A percentile compares a stretch with the other conserved stretches of the same genome.
phyloP scores from a whole-genome alignment of 1,140 invertebrate species.

The Maniola jurtina region DNA sequence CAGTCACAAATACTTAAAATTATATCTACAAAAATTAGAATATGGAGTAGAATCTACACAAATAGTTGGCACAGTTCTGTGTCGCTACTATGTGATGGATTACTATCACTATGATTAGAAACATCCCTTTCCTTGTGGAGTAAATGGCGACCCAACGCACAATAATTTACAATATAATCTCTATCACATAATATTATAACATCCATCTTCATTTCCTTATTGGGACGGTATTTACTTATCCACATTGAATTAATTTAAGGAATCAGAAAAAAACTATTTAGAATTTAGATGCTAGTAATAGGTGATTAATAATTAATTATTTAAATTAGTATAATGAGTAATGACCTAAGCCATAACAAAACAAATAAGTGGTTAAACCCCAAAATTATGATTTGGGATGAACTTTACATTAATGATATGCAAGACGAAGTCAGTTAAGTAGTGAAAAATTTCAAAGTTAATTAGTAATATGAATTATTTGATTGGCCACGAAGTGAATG shows the following conservation, averaged over 20 bases:
- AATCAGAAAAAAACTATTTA: background rate
- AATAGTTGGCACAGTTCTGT: conserved; percentile 42
- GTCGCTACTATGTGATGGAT: conserved; percentile 31
- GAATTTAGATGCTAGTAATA: too few species aligned
- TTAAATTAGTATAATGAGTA: too few species aligned
- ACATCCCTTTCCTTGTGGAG: conserved; percentile 24
- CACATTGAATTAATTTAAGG: conserved; percentile 21
- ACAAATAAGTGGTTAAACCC: background rate
- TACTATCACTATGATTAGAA: conserved; percentile 17
- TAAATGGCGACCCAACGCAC: conserved; percentile 26
- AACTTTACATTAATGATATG: conserved; percentile 15
- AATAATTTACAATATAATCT: conserved; percentile 20
- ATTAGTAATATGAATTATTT: too few species aligned
- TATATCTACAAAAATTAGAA: conserved; percentile 43
- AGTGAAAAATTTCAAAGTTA: too few species aligned
- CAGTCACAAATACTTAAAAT: conserved; percentile 40
- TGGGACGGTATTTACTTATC: conserved; percentile 31
- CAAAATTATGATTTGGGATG: background rate
- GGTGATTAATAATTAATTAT: too few species aligned
- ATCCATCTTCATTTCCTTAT: conserved; percentile 25
- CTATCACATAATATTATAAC: conserved; percentile 16
- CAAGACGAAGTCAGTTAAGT: background rate
- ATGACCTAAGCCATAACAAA: background rate
- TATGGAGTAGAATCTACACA: conserved; percentile 25
- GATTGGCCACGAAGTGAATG: background rate